Conservation (phyloP, 2,888 invertebrate genomes). For the Agonopterix arenella region DNA sequence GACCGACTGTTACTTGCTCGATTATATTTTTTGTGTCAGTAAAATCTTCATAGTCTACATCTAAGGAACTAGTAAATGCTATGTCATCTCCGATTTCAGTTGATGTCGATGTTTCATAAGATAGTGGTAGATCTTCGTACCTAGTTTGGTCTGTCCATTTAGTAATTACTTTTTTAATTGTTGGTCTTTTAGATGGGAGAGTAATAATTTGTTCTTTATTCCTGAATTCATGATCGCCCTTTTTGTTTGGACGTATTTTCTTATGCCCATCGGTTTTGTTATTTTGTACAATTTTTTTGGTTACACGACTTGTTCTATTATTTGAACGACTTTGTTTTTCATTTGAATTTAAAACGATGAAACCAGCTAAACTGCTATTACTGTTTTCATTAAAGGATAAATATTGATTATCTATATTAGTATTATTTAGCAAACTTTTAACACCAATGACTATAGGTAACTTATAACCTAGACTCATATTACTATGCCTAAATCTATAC, state of each 20-base stretch:
- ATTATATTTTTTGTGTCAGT: slow-evolving; percentile 22
- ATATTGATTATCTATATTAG: neutral
- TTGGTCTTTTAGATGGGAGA: slow-evolving; percentile 30
- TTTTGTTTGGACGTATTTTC: neutral
- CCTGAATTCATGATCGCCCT: slow-evolving; percentile 1
- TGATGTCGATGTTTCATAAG: slow-evolving; percentile 42
- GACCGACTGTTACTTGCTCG: slow-evolving; percentile 22
- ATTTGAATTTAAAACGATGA: neutral
- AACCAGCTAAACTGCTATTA: no score
- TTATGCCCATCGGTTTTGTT: slow-evolving; percentile 15
- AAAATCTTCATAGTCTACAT: slow-evolving; percentile 21
- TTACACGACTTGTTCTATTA: slow-evolving; percentile 23
- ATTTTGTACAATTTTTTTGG: slow-evolving; percentile 16
- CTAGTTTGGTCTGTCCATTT: slow-evolving; percentile 73
- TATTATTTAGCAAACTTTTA: slow-evolving; percentile 13
- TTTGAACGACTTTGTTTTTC: neutral
- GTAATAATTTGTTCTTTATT: neutral
- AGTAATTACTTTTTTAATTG: slow-evolving; percentile 64
- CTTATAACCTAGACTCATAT: slow-evolving; percentile 24
- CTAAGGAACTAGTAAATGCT: slow-evolving; percentile 16
- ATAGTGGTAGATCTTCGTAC: slow-evolving; percentile 58
- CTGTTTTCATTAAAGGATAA: no score
- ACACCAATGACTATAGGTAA: slow-evolving; percentile 32
- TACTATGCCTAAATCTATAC: slow-evolving; percentile 49
- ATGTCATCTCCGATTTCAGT: slow-evolving; percentile 24